Conservation (phyloP, 1,140 invertebrate genomes). For the Calosoma granatense region DNA sequence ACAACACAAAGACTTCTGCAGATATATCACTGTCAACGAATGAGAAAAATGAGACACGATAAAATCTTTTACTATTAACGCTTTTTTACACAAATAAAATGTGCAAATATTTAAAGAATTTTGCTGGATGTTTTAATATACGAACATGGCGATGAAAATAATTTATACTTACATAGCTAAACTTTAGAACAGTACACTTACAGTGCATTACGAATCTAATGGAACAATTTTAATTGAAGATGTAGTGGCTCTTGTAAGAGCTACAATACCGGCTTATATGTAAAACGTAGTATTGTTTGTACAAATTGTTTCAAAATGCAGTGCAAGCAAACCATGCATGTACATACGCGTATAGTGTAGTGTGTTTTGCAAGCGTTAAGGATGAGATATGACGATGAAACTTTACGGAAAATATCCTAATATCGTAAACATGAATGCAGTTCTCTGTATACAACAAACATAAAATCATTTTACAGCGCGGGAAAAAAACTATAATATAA, state of each 20-base stretch:
- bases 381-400: background rate
- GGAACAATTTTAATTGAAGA: too few relatives aligned
- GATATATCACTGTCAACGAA: background rate
- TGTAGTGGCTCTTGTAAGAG: too few relatives aligned
- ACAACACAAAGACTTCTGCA: background rate
- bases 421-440: background rate
- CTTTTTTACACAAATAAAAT: constrained; percentile 1
- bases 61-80: constrained; percentile 6
- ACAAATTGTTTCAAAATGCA: background rate
- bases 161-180: too few relatives aligned
- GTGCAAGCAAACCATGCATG: background rate
- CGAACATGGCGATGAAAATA: too few relatives aligned
- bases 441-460: background rate
- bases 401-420: background rate
- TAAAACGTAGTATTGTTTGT: too few relatives aligned
- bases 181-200: too few relatives aligned
- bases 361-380: background rate
- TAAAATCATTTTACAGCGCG: background rate
- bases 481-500: constrained; percentile 2
- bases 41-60: constrained; percentile 4
- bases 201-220: too few relatives aligned
- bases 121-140: too few relatives aligned
- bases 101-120: too few relatives aligned
- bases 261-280: too few relatives aligned
- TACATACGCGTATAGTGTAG: too few relatives aligned